phyloP scores from a whole-genome alignment of 1,140 invertebrate genomes.

The Archegozetes longisetosus region DNA sequence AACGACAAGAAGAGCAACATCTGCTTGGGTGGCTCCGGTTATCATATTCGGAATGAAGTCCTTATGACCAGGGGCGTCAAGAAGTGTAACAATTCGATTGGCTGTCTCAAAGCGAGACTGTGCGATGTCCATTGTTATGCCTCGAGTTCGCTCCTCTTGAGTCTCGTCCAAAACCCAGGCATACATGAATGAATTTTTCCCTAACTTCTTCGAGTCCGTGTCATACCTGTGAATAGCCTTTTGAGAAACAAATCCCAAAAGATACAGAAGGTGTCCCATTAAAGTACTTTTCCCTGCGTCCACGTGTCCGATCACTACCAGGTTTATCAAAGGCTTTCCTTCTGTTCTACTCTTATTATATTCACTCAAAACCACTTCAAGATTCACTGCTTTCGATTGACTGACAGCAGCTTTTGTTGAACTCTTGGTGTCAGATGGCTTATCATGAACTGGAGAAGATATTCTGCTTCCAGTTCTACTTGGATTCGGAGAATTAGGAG shows the following conservation, averaged over 20 bases:
- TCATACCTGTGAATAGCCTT: conserved; percentile 93
- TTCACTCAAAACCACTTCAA: conserved; percentile 28
- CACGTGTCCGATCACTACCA: conserved; percentile 95
- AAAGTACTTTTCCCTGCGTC: conserved; percentile 98
- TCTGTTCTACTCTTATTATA: conserved; percentile 55
- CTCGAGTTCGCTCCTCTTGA: conserved; percentile 75
- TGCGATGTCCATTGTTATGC: conserved; percentile 95
- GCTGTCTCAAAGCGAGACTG: conserved; percentile 82
- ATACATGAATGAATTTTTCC: conserved; percentile 95
- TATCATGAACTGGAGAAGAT: not conserved
- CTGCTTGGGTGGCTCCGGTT: conserved; percentile 86
- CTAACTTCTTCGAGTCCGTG: conserved; percentile 86
- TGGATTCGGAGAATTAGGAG: not conserved
- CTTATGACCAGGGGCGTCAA: conserved; percentile 95
- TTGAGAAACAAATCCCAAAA: conserved; percentile 73
- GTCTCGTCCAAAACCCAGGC: conserved; percentile 99
- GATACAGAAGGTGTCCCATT: conserved; percentile 83
- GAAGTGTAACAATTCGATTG: conserved; percentile 60
- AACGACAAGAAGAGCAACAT: conserved; percentile 87
- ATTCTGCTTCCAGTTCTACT: not conserved
- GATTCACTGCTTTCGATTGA: conserved; percentile 20
- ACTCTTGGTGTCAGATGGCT: not conserved
- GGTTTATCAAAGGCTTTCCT: conserved; percentile 69
- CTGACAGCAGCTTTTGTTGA: not conserved
- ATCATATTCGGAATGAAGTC: conserved; percentile 99